A percentile compares a stretch with the other conserved stretches of the same genome.
Conservation (phyloP, 2,113 vertebrate genomes). For the Bufo bufo region DNA sequence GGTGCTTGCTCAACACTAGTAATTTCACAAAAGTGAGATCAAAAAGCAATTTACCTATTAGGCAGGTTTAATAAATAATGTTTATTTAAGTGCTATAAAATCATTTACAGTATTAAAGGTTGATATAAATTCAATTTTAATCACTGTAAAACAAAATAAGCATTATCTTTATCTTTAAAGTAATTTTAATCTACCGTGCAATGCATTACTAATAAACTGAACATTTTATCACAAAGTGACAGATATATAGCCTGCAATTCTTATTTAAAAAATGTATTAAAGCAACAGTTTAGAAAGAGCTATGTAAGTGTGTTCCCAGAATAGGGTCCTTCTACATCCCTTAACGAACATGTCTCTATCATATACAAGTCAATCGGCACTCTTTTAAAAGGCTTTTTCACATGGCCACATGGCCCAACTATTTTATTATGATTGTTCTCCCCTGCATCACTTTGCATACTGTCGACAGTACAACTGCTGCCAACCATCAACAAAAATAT, state of each 20-base stretch:
- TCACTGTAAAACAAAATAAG: conserved; percentile 8
- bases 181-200: conserved; percentile 22
- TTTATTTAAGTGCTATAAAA: conserved; percentile 8
- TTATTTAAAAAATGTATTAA: neutral
- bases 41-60: neutral
- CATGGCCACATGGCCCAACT: too few species aligned
- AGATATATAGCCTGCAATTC: neutral
- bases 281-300: neutral
- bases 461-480: too few species aligned
- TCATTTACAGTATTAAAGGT: conserved; percentile 1
- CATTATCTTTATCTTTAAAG: conserved; percentile 3
- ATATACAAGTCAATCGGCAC: too few species aligned
- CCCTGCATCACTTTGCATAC: too few species aligned
- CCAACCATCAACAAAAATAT: too few species aligned
- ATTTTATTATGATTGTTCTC: too few species aligned
- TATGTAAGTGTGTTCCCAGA: too few species aligned
- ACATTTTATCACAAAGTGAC: neutral
- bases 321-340: too few species aligned
- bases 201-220: neutral
- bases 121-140: conserved; percentile 36
- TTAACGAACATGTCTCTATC: too few species aligned
- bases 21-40: neutral
- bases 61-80: conserved; percentile 1
- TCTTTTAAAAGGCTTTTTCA: too few species aligned
- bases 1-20: too few species aligned